These are phyloP conservation scores for Lagodon rhomboides DNA, from an alignment of 2,797 vertebrate species.

Conservation along the genomic window DNA sequence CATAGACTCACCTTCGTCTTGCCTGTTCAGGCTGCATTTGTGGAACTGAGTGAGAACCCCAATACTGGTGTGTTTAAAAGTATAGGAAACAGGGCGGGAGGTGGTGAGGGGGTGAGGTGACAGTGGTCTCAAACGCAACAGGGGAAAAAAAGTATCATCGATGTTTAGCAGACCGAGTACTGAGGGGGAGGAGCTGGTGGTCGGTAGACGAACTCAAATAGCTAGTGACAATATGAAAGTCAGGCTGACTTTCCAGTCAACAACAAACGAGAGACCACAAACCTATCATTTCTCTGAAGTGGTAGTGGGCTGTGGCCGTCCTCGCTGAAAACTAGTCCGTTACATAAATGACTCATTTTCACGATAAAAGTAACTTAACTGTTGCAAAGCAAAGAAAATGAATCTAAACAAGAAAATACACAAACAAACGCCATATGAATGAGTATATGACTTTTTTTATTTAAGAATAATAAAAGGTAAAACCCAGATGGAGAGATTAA, in stretches of 20 bases:
- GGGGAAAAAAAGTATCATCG: slow-evolving; percentile 6
- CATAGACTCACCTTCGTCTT: slow-evolving; percentile 48
- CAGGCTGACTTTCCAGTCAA: slow-evolving; percentile 57
- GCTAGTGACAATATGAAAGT: slow-evolving; percentile 12
- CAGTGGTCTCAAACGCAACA: slow-evolving; percentile 48
- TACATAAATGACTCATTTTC: not conserved
- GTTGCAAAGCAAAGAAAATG: not conserved
- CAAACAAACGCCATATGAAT: not conserved
- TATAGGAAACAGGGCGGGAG: not conserved
- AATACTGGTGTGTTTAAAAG: not conserved
- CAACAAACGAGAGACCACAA: slow-evolving; percentile 38
- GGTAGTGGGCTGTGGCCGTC: slow-evolving; percentile 42
- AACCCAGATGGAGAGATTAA: not conserved
- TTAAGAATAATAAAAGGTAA: not conserved
- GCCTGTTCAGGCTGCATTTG: slow-evolving; percentile 16
- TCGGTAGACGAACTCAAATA: slow-evolving; percentile 8
- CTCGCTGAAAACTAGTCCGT: not conserved
- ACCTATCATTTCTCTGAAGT: slow-evolving; percentile 65
- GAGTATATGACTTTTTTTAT: not conserved
- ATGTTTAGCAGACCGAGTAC: not conserved
- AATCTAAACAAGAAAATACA: not conserved
- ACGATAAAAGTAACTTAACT: no score
- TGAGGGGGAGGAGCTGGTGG: slow-evolving; percentile 32
- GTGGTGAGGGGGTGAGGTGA: slow-evolving; percentile 33
- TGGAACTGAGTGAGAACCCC: slow-evolving; percentile 28